Percentiles rank a stretch among this genome's conserved stretches.
phyloP scores from a whole-genome alignment of 2,888 invertebrate species.

The Oligia fasciuncula region DNA sequence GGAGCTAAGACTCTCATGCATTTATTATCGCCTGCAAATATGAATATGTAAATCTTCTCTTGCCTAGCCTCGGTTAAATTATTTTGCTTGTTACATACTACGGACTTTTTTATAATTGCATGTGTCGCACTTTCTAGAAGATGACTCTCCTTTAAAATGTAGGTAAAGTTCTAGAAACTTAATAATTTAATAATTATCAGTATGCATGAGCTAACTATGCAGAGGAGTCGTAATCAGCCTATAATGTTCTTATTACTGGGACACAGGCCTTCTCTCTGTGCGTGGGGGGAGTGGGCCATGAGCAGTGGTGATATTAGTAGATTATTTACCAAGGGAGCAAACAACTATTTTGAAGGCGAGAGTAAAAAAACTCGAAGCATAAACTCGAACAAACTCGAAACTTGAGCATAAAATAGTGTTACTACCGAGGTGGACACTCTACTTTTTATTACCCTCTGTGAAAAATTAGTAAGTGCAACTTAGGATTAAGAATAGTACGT shows the following conservation, averaged over 20 bases:
- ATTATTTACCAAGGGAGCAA: too few species aligned
- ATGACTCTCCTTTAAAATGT: neutral
- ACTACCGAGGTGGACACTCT: too few species aligned
- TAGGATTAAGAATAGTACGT: too few species aligned
- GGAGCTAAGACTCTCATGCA: slow-evolving; percentile 55
- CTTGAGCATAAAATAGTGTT: too few species aligned
- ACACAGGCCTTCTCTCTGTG: neutral
- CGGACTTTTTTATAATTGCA: slow-evolving; percentile 3
- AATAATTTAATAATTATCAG: neutral
- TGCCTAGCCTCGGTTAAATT: slow-evolving; percentile 29
- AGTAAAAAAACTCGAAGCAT: too few species aligned
- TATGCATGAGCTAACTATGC: neutral
- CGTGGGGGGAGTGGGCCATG: too few species aligned
- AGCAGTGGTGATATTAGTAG: neutral
- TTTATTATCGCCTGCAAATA: slow-evolving; percentile 58
- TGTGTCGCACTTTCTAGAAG: neutral
- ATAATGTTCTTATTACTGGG: neutral
- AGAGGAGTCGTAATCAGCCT: neutral
- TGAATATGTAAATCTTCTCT: slow-evolving; percentile 56
- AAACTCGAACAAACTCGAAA: too few species aligned
- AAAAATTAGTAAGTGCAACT: too few species aligned
- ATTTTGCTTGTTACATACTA: slow-evolving; percentile 43
- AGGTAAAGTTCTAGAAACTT: too few species aligned
- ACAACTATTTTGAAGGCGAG: too few species aligned
- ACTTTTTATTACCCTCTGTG: too few species aligned